Percentiles rank a stretch among this genome's conserved stretches.
Evolutionary conservation across 2,888 invertebrate genomes (phyloP).

Genomic region (Himalopsyche kuldschensis): DNA sequence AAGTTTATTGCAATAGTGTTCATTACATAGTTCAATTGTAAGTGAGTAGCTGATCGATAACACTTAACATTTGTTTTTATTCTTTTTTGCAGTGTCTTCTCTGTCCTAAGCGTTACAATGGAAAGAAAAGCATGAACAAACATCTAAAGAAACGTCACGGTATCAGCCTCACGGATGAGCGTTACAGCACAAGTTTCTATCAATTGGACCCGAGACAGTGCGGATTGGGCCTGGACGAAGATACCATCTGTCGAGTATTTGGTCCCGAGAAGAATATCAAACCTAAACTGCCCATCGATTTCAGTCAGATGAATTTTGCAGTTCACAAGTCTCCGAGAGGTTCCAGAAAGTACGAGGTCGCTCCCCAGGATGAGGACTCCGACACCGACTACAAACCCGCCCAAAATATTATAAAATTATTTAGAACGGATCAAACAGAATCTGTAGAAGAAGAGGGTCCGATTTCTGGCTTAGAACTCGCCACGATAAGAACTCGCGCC

Average conservation of each 20-base stretch:
- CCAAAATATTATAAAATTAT: slow-evolving; percentile 6
- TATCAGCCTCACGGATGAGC: slow-evolving; percentile 45
- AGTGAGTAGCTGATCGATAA: too few relatives aligned
- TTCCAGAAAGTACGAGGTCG: not conserved
- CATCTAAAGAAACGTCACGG: slow-evolving; percentile 56
- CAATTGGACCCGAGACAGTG: slow-evolving; percentile 53
- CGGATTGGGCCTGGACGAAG: slow-evolving; percentile 50
- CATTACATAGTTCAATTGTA: not conserved
- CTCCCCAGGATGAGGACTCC: not conserved
- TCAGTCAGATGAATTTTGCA: not conserved
- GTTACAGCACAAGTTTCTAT: slow-evolving; percentile 47
- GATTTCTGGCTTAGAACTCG: slow-evolving; percentile 25
- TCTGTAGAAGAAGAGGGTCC: slow-evolving; percentile 12
- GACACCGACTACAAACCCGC: slow-evolving; percentile 24
- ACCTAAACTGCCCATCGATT: slow-evolving; percentile 4
- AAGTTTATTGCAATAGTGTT: not conserved
- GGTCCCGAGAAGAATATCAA: slow-evolving; percentile 48
- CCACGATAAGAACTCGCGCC: slow-evolving; percentile 12
- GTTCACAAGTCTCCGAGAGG: slow-evolving; percentile 8
- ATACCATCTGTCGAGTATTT: slow-evolving; percentile 50
- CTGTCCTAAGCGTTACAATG: slow-evolving; percentile 56
- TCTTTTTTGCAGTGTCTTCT: slow-evolving; percentile 53
- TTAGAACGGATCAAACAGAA: not conserved
- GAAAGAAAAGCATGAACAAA: slow-evolving; percentile 52
- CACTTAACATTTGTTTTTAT: too few relatives aligned